A percentile compares a stretch with the other conserved stretches of the same genome.
phyloP scores from a whole-genome alignment of 2,113 vertebrate genomes.

The Pangasianodon gigas region DNA sequence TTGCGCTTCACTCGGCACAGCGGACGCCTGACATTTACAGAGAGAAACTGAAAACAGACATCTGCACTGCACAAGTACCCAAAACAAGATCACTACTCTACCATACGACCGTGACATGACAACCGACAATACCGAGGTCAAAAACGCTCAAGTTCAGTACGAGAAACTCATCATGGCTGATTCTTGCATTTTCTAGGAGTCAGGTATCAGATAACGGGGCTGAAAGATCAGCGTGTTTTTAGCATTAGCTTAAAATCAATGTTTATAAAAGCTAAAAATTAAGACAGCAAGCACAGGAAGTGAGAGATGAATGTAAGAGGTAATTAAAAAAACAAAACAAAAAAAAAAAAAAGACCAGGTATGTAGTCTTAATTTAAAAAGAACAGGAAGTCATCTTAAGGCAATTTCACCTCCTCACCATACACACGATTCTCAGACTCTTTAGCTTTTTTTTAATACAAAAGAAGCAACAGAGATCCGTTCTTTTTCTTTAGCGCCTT shows the following conservation, averaged over 20 bases:
- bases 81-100: constrained; percentile 28
- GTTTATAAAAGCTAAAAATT: constrained; percentile 43
- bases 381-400: constrained; percentile 22
- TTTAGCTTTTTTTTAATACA: neutral
- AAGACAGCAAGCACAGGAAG: neutral
- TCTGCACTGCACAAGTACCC: constrained; percentile 33
- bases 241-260: constrained; percentile 28
- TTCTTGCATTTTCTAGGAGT: neutral
- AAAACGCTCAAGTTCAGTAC: neutral
- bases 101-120: constrained; percentile 1
- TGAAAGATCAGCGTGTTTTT: neutral
- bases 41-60: constrained; percentile 23
- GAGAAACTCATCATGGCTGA: neutral
- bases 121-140: neutral
- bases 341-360: neutral
- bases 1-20: constrained; percentile 34
- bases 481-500: constrained; percentile 76
- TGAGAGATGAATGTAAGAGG: neutral
- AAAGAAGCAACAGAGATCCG: neutral
- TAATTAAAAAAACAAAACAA: neutral
- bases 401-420: constrained; percentile 24
- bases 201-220: neutral
- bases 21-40: constrained; percentile 19
- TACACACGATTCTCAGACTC: constrained; percentile 1
- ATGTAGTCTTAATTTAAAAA: constrained; percentile 3